phyloP scores from a whole-genome alignment of 2,797 vertebrate genomes.

The Menidia menidia region DNA sequence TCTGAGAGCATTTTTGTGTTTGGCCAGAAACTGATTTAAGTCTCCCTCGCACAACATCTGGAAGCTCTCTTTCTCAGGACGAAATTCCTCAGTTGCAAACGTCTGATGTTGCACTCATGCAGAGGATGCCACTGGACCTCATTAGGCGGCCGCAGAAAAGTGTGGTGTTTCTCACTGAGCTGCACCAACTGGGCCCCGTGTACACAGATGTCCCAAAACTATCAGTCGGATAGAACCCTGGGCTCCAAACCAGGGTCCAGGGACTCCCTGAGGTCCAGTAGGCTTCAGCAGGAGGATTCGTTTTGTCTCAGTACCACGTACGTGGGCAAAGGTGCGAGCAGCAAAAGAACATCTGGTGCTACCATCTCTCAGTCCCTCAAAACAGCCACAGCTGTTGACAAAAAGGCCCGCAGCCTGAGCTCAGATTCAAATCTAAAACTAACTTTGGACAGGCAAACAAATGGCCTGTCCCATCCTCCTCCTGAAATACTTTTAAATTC shows the following conservation, averaged over 20 bases:
- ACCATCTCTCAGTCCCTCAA: background rate
- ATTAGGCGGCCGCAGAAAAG: conserved; percentile 4
- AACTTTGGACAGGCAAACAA: too few species aligned
- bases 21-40: conserved; percentile 50
- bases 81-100: conserved; percentile 46
- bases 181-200: conserved; percentile 17
- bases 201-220: conserved; percentile 31
- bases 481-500: conserved; percentile 7
- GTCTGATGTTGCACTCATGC: conserved; percentile 43
- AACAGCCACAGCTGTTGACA: too few species aligned
- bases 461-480: background rate
- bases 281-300: conserved; percentile 12
- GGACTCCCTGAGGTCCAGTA: conserved; percentile 54
- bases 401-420: too few species aligned
- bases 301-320: background rate
- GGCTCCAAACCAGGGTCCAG: conserved; percentile 44
- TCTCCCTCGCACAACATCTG: conserved; percentile 64
- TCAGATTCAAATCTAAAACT: too few species aligned
- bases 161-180: background rate
- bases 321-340: background rate
- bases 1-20: conserved; percentile 45
- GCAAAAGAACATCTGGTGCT: background rate
- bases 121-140: conserved; percentile 32
- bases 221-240: conserved; percentile 30
- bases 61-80: conserved; percentile 62